phyloP scores from a whole-genome alignment of 2,797 vertebrate genomes.

The Pempheris klunzingeri region DNA sequence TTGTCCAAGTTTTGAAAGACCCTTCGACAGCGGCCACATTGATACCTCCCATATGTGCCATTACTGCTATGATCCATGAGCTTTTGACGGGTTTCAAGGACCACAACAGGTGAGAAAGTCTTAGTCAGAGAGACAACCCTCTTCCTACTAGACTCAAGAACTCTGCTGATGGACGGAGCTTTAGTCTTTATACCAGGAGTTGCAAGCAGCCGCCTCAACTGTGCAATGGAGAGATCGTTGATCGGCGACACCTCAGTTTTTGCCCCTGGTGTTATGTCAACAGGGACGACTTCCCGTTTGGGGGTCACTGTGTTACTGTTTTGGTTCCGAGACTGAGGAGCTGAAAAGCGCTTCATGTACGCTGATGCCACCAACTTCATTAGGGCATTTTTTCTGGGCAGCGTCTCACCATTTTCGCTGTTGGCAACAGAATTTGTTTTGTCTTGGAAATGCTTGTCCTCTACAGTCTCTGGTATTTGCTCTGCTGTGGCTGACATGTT shows the following conservation, averaged over 20 bases:
- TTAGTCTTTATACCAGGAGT: slow-evolving; percentile 75
- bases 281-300: slow-evolving; percentile 75
- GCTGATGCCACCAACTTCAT: slow-evolving; percentile 85
- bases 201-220: slow-evolving; percentile 73
- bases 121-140: slow-evolving; percentile 82
- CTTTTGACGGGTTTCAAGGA: slow-evolving; percentile 86
- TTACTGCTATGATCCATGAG: slow-evolving; percentile 71
- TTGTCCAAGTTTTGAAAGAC: slow-evolving; percentile 82
- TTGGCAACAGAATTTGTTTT: slow-evolving; percentile 32
- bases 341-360: slow-evolving; percentile 76
- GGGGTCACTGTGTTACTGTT: slow-evolving; percentile 50
- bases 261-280: slow-evolving; percentile 64
- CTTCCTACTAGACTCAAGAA: slow-evolving; percentile 76
- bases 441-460: slow-evolving; percentile 43
- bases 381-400: slow-evolving; percentile 68
- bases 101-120: slow-evolving; percentile 86
- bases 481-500: slow-evolving; percentile 38
- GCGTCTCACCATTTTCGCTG: slow-evolving; percentile 28
- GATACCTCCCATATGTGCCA: slow-evolving; percentile 76
- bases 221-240: slow-evolving; percentile 67
- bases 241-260: slow-evolving; percentile 28
- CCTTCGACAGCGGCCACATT: slow-evolving; percentile 85
- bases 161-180: slow-evolving; percentile 70
- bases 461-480: slow-evolving; percentile 35
- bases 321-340: slow-evolving; percentile 32